A percentile compares a stretch with the other conserved stretches of the same genome.
Evolutionary conservation across 1,140 invertebrate species (phyloP).

Genomic region (Nasonia giraulti): DNA sequence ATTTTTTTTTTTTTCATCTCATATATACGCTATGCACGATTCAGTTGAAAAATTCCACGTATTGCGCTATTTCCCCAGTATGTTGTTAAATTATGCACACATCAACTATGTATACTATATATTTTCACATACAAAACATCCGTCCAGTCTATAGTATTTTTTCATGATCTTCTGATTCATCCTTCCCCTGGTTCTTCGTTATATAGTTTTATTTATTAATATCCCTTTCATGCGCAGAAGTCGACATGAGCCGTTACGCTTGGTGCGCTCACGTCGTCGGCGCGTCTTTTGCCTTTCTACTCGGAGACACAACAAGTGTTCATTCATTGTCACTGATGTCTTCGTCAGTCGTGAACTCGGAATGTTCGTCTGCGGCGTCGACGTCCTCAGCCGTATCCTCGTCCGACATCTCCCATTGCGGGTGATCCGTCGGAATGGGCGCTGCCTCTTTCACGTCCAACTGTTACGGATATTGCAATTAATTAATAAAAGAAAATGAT

Average conservation of each 20-base stretch:
- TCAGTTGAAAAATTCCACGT: slow-evolving; percentile 56
- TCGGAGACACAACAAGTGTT: slow-evolving; percentile 49
- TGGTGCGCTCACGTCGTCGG: not conserved
- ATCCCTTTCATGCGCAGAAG: not conserved
- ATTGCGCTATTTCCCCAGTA: slow-evolving; percentile 53
- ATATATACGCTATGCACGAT: slow-evolving; percentile 57
- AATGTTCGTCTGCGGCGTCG: slow-evolving; percentile 80
- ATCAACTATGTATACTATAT: slow-evolving; percentile 49
- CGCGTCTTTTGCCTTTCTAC: not conserved
- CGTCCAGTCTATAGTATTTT: slow-evolving; percentile 55
- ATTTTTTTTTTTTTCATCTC: slow-evolving; percentile 60
- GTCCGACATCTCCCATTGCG: slow-evolving; percentile 96
- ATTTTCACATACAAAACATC: slow-evolving; percentile 59
- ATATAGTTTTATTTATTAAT: slow-evolving; percentile 6
- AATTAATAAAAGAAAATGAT: slow-evolving; percentile 12
- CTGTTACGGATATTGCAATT: slow-evolving; percentile 69
- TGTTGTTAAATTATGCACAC: slow-evolving; percentile 49
- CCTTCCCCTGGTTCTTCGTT: not conserved
- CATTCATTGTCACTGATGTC: slow-evolving; percentile 78
- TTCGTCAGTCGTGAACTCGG: slow-evolving; percentile 83
- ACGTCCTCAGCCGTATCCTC: slow-evolving; percentile 91
- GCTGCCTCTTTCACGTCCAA: slow-evolving; percentile 97
- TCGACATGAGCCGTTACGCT: no score
- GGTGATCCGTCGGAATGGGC: slow-evolving; percentile 91
- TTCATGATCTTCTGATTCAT: not conserved